Conservation (phyloP, 2,888 invertebrate genomes). For the Ochropacha duplaris region DNA sequence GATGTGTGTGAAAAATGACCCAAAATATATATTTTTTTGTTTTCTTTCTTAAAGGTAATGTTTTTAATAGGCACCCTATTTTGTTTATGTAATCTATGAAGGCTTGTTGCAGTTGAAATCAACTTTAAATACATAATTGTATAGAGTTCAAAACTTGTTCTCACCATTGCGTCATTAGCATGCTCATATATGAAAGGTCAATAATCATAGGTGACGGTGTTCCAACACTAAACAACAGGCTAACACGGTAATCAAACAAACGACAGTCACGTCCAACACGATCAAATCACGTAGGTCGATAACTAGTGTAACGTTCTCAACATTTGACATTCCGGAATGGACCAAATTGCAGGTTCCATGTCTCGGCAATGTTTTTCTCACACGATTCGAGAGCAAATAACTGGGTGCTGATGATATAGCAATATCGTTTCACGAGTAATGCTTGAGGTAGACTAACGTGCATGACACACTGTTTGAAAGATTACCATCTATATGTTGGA, state of each 20-base stretch:
- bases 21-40: too few relatives aligned
- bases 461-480: conserved; percentile 29
- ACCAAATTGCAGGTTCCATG: conserved; percentile 70
- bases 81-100: background rate
- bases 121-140: background rate
- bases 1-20: too few relatives aligned
- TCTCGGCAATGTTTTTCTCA: conserved; percentile 74
- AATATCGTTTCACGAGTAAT: conserved; percentile 66
- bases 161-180: background rate
- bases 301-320: conserved; percentile 49
- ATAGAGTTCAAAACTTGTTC: background rate
- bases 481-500: background rate
- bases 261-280: conserved; percentile 50
- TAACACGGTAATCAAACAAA: conserved; percentile 51
- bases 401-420: conserved; percentile 76
- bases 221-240: conserved; percentile 9
- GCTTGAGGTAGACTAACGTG: conserved; percentile 52
- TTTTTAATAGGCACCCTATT: too few relatives aligned
- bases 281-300: conserved; percentile 19
- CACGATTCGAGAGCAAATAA: conserved; percentile 79
- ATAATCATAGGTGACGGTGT: conserved; percentile 6
- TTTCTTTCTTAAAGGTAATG: too few relatives aligned
- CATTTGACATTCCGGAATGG: conserved; percentile 72
- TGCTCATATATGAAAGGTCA: conserved; percentile 1
- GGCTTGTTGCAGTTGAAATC: background rate